Percentiles rank a stretch among this genome's conserved stretches.
Conservation (phyloP, 2,113 vertebrate species). For the Solenodon paradoxus region DNA sequence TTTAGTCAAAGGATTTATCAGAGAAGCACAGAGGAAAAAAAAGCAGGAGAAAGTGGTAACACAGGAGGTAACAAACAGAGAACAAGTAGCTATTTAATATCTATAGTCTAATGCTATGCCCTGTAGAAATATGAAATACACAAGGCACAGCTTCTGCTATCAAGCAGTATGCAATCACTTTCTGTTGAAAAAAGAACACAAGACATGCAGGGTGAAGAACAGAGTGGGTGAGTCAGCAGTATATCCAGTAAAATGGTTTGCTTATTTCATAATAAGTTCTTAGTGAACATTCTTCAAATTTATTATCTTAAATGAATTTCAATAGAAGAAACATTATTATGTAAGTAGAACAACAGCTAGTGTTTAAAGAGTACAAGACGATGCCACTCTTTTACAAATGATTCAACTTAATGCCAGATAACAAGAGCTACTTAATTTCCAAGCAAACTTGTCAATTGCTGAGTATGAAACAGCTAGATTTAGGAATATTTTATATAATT, state of each 20-base stretch:
- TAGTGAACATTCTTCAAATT: neutral
- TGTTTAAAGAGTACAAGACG: neutral
- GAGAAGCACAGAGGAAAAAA: neutral
- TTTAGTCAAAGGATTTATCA: neutral
- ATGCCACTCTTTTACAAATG: slow-evolving; percentile 26
- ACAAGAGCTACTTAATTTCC: neutral
- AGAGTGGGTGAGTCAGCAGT: neutral
- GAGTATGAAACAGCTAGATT: slow-evolving; percentile 15
- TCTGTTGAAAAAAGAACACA: neutral
- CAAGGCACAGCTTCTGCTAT: neutral
- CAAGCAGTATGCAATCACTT: neutral
- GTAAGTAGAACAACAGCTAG: neutral
- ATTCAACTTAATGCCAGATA: neutral
- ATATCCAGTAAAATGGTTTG: neutral
- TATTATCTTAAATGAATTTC: neutral
- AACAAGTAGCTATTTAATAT: neutral
- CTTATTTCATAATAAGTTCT: slow-evolving; percentile 6
- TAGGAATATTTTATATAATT: neutral
- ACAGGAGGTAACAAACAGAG: neutral
- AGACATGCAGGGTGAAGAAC: neutral
- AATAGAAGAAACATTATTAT: neutral
- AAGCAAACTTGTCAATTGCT: neutral
- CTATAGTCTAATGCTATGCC: neutral
- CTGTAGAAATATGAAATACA: neutral
- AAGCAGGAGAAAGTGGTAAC: neutral